phyloP scores from a whole-genome alignment of 2,113 vertebrate genomes.

The Opisthocomus hoazin region DNA sequence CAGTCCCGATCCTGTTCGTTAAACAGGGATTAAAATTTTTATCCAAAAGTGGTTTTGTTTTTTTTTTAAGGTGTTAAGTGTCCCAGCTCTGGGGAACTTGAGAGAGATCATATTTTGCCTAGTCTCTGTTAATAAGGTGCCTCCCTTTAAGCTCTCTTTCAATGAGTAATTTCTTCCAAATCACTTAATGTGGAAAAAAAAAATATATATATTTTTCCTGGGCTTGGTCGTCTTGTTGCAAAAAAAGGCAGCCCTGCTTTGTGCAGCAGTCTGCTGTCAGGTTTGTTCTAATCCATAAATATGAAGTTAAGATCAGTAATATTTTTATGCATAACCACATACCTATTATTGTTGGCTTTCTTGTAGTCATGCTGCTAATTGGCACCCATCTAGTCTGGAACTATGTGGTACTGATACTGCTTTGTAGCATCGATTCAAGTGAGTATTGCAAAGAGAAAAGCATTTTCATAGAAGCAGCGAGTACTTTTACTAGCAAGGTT shows the following conservation, averaged over 20 bases:
- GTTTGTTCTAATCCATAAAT: neutral
- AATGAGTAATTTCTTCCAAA: neutral
- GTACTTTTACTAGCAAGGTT: neutral
- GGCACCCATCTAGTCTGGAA: neutral
- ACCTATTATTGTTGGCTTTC: neutral
- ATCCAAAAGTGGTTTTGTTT: neutral
- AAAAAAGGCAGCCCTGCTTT: neutral
- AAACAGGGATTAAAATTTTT: neutral
- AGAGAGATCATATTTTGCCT: neutral
- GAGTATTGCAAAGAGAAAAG: slow-evolving; percentile 11
- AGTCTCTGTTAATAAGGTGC: neutral
- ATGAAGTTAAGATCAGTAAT: rapidly evolving
- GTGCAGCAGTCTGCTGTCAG: neutral
- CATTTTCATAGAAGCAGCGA: neutral
- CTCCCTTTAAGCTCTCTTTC: neutral
- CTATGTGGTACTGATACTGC: neutral
- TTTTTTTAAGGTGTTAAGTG: neutral
- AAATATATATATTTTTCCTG: neutral
- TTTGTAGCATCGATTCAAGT: neutral
- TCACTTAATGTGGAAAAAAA: neutral
- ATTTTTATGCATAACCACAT: neutral
- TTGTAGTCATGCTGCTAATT: slow-evolving; percentile 18
- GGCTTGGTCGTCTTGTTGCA: neutral
- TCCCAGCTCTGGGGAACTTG: neutral
- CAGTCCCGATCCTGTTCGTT: neutral